Evolutionary conservation across 2,888 invertebrate genomes (phyloP).

Genomic region (Callyntrura sp.): DNA sequence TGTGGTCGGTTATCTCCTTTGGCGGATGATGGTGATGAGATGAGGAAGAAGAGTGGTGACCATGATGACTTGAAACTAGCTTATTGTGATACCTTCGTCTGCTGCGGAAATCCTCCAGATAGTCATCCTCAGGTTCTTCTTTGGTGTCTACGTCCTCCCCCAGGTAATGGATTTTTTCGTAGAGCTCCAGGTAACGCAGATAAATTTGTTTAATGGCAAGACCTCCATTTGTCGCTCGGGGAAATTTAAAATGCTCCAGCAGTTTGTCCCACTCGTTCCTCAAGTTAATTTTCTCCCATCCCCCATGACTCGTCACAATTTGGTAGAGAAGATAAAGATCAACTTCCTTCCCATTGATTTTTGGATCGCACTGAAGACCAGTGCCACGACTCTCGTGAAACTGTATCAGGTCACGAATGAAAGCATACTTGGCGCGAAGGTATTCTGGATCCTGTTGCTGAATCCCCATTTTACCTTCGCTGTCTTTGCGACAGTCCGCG

Average conservation of each 20-base stretch:
- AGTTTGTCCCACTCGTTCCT: constrained; percentile 95
- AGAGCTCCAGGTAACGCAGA: constrained; percentile 91
- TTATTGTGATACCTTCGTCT: constrained; percentile 87
- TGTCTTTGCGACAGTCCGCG: background rate
- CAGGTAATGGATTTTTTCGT: constrained; percentile 95
- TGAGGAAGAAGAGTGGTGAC: constrained; percentile 86
- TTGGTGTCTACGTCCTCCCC: constrained; percentile 94
- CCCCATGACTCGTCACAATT: constrained; percentile 96
- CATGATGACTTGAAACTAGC: constrained; percentile 70
- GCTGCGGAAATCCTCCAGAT: constrained; percentile 88
- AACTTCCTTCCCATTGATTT: constrained; percentile 95
- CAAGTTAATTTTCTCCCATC: constrained; percentile 97
- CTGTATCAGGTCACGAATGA: constrained; percentile 93
- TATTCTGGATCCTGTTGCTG: constrained; percentile 80
- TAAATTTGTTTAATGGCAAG: constrained; percentile 94
- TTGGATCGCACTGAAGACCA: constrained; percentile 86
- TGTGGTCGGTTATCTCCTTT: constrained; percentile 78
- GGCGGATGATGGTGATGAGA: constrained; percentile 84
- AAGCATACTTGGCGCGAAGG: constrained; percentile 87
- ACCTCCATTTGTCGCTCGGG: constrained; percentile 95
- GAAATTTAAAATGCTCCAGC: constrained; percentile 91
- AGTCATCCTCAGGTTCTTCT: constrained; percentile 91
- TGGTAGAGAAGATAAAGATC: constrained; percentile 97
- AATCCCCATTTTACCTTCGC: constrained; percentile 68
- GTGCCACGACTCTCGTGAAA: constrained; percentile 95